Evolutionary conservation across 2,113 vertebrate species (phyloP).

Genomic region (Triplophysa rosa): DNA sequence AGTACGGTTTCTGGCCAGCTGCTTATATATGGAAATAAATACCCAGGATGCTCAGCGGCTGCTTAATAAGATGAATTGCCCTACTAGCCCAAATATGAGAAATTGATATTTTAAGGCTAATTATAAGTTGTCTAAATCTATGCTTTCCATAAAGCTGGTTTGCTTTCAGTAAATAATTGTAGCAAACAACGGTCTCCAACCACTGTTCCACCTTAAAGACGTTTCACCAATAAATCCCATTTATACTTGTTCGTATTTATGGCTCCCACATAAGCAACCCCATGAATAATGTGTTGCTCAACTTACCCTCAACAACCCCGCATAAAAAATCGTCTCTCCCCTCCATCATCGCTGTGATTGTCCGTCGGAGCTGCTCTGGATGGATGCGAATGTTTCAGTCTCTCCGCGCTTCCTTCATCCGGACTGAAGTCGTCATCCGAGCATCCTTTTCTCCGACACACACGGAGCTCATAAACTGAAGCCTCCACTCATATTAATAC

Average conservation of each 20-base stretch:
- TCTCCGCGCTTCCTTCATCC: conserved; percentile 35
- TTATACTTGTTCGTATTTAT: not conserved
- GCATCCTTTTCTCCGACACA: conserved; percentile 44
- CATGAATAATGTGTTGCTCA: not conserved
- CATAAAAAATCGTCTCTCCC: conserved; percentile 75
- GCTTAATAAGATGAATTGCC: conserved; percentile 7
- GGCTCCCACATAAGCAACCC: not conserved
- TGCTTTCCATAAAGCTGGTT: not conserved
- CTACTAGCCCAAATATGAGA: conserved; percentile 2
- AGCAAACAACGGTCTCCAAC: not conserved
- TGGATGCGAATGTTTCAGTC: conserved; percentile 23
- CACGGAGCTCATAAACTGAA: not conserved
- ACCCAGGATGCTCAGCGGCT: conserved; percentile 34
- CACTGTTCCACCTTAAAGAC: too few relatives aligned
- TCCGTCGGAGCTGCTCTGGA: conserved; percentile 40
- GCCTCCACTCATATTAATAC: not conserved
- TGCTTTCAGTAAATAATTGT: not conserved
- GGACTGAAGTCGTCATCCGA: conserved; percentile 46
- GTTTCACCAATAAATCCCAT: not conserved
- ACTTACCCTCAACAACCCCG: conserved; percentile 84
- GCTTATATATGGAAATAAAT: conserved; percentile 26
- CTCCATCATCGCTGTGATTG: conserved; percentile 68
- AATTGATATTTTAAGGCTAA: not conserved
- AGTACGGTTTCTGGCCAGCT: not conserved
- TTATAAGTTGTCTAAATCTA: not conserved